Evolutionary conservation across 2,797 vertebrate genomes (phyloP).

Genomic region (Eremophila alpestris): DNA sequence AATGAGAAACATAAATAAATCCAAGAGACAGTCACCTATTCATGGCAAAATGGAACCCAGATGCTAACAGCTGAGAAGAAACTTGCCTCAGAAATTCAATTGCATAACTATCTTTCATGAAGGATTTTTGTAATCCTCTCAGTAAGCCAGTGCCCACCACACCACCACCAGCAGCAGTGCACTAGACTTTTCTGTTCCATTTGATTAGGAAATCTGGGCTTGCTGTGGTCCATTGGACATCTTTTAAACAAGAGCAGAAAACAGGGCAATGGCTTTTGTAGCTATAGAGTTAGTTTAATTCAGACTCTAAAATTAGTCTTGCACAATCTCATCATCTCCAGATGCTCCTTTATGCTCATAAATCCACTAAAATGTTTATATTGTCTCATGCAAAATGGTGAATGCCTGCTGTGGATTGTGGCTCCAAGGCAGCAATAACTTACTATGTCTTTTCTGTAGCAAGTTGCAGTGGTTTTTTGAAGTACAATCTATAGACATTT

Average conservation of each 20-base stretch:
- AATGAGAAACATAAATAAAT: constrained; percentile 29
- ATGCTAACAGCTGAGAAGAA: constrained; percentile 44
- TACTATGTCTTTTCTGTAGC: constrained; percentile 50
- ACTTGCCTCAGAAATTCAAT: neutral
- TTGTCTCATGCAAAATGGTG: constrained; percentile 44
- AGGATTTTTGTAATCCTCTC: neutral
- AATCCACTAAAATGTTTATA: constrained; percentile 63
- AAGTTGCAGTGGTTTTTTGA: constrained; percentile 40
- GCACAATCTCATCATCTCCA: constrained; percentile 67
- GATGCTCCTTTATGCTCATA: constrained; percentile 55
- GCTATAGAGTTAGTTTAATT: constrained; percentile 29
- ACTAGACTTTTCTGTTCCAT: neutral
- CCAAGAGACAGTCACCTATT: constrained; percentile 43
- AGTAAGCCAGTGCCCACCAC: neutral
- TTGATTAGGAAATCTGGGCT: neutral
- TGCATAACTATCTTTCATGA: constrained; percentile 19
- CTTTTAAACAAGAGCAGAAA: neutral
- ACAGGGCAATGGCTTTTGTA: constrained; percentile 12
- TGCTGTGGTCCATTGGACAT: neutral
- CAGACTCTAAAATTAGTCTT: constrained; percentile 60
- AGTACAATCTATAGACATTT: constrained; percentile 57
- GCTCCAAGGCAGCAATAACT: constrained; percentile 62
- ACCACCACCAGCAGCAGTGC: neutral
- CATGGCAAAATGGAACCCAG: constrained; percentile 45
- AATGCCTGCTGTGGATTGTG: constrained; percentile 40